Conservation (phyloP, 2,888 invertebrate genomes). For the Dasysyrphus tricinctus region DNA sequence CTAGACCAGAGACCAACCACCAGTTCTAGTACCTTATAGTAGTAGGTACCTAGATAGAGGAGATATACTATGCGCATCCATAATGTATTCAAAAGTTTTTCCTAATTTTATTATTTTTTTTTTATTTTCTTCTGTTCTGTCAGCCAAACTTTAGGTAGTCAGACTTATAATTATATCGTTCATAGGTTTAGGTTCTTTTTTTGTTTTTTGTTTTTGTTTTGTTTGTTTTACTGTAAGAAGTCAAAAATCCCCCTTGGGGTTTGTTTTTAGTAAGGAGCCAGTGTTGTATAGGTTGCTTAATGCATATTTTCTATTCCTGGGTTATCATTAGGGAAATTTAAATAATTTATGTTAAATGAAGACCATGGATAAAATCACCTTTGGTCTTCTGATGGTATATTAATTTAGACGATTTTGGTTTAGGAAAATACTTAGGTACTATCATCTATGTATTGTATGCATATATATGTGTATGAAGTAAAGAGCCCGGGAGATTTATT, state of each 20-base stretch:
- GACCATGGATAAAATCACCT: slow-evolving; percentile 9
- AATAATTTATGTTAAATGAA: slow-evolving; percentile 32
- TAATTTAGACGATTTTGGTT: background rate
- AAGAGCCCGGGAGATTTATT: background rate
- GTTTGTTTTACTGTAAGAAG: background rate
- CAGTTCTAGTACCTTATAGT: background rate
- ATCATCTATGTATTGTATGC: too few species aligned
- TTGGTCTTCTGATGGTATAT: background rate
- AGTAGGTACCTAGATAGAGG: background rate
- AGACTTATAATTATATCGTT: slow-evolving; percentile 41
- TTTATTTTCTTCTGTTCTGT: background rate
- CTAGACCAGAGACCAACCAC: slow-evolving; percentile 24
- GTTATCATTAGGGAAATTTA: slow-evolving; percentile 34
- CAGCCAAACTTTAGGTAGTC: slow-evolving; percentile 31
- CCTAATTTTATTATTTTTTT: slow-evolving; percentile 9
- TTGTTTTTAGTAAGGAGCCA: slow-evolving; percentile 14
- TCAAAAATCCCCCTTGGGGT: slow-evolving; percentile 11
- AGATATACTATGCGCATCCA: slow-evolving; percentile 38
- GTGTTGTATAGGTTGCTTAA: background rate
- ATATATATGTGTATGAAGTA: background rate
- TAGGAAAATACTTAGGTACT: background rate
- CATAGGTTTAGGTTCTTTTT: slow-evolving; percentile 3
- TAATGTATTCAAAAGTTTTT: slow-evolving; percentile 63
- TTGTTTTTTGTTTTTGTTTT: background rate
- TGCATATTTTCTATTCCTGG: slow-evolving; percentile 12